These are phyloP conservation scores for Halcyon chelicuti DNA, from an alignment of 2,797 vertebrate genomes.

Conservation along the genomic window DNA sequence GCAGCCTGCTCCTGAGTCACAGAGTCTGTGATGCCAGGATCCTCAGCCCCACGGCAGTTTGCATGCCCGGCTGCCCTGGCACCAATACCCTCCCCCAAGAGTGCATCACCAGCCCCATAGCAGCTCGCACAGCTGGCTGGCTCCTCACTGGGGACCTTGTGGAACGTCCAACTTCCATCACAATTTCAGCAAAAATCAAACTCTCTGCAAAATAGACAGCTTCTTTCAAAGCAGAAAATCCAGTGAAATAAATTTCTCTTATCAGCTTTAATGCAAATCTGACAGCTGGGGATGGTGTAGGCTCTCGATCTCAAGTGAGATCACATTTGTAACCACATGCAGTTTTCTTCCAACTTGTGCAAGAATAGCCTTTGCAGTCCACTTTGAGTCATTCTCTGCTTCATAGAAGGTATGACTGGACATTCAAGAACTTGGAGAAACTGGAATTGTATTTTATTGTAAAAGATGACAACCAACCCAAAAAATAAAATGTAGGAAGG, in stretches of 20 bases:
- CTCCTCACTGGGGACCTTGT: neutral
- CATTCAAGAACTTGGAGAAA: neutral
- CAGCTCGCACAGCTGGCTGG: neutral
- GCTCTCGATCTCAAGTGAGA: neutral
- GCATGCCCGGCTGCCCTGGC: neutral
- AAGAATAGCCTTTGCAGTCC: neutral
- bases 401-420: neutral
- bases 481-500: neutral
- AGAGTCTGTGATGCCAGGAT: neutral
- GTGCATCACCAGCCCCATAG: neutral
- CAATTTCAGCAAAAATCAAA: neutral
- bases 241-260: neutral
- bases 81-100: neutral
- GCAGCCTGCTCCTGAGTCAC: conserved; percentile 33
- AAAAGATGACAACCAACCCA: neutral
- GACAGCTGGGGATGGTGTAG: neutral
- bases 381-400: neutral
- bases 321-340: neutral
- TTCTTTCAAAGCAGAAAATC: neutral
- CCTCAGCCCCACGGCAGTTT: neutral
- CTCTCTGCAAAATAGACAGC: neutral
- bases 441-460: neutral
- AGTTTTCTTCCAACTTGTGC: neutral
- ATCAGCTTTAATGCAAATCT: neutral
- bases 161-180: neutral